A percentile compares a stretch with the other conserved stretches of the same genome.
These are phyloP conservation scores for Ochotona curzoniae DNA, from an alignment of 2,113 vertebrate species.

Conservation along the genomic window DNA sequence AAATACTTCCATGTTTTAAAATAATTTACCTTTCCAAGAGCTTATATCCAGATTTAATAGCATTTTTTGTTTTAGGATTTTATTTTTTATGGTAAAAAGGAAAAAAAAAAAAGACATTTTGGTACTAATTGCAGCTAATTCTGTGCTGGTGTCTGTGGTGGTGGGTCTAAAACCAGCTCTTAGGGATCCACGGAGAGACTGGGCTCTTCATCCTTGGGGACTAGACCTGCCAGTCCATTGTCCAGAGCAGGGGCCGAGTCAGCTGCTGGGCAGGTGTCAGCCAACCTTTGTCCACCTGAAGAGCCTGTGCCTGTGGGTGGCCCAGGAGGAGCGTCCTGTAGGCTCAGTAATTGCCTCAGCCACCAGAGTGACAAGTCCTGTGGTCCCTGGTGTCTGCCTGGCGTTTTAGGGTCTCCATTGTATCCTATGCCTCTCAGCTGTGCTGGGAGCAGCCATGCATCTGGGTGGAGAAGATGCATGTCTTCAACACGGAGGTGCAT, in stretches of 20 bases:
- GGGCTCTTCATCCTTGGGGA: too few species aligned
- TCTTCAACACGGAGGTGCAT: not conserved
- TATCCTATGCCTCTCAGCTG: not conserved
- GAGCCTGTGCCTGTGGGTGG: too few species aligned
- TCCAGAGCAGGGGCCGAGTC: not conserved
- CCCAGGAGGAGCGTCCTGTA: not conserved
- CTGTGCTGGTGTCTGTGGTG: not conserved
- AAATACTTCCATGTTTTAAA: not conserved
- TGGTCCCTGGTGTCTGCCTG: not conserved
- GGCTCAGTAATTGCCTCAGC: too few species aligned
- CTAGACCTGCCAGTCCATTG: too few species aligned
- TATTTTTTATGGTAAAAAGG: not conserved
- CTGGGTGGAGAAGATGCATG: not conserved
- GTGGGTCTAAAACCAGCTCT: not conserved
- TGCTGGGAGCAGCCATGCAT: not conserved
- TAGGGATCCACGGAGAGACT: too few species aligned
- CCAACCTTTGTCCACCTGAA: not conserved
- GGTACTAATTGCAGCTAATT: not conserved
- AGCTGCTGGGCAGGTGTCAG: not conserved
- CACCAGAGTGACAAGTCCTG: too few species aligned
- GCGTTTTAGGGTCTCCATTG: not conserved
- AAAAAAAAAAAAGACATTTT: not conserved
- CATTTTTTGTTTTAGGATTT: not conserved
- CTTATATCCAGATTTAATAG: not conserved
- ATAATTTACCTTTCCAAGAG: not conserved